Evolutionary conservation across 2,113 vertebrate genomes (phyloP).

Genomic region (Smithornis capensis): DNA sequence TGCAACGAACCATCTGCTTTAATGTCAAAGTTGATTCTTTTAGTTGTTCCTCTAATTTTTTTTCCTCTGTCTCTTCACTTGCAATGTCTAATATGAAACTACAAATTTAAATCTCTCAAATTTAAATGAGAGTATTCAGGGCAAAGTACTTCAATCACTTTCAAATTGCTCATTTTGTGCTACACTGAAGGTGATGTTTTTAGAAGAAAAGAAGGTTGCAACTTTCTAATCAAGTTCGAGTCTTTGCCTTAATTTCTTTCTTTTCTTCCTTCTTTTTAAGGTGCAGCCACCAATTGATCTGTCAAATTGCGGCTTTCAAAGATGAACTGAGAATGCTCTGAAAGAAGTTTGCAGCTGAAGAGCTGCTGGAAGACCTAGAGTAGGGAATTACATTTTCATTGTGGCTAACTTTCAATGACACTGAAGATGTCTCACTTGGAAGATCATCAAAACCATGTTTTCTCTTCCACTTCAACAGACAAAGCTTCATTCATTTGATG

Average conservation of each 20-base stretch:
- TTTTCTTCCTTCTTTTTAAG: background rate
- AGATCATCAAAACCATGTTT: slow-evolving; percentile 36
- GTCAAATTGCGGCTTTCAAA: slow-evolving; percentile 45
- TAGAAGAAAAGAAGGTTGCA: slow-evolving; percentile 45
- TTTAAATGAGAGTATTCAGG: slow-evolving; percentile 10
- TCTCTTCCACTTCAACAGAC: slow-evolving; percentile 45
- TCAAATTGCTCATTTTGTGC: slow-evolving; percentile 58
- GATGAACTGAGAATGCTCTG: slow-evolving; percentile 37
- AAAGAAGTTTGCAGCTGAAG: slow-evolving; percentile 34
- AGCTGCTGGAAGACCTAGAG: slow-evolving; percentile 16
- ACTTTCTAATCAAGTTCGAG: slow-evolving; percentile 44
- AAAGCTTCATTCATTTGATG: slow-evolving; percentile 47
- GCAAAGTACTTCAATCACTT: slow-evolving; percentile 43
- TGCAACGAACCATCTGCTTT: background rate
- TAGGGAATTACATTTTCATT: slow-evolving; percentile 60
- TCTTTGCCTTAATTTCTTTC: slow-evolving; percentile 2
- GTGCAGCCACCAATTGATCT: slow-evolving; percentile 25
- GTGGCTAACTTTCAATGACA: slow-evolving; percentile 44
- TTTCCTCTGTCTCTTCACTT: slow-evolving; percentile 25
- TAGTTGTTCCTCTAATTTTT: slow-evolving; percentile 41
- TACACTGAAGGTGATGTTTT: slow-evolving; percentile 32
- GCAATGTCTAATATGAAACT: slow-evolving; percentile 6
- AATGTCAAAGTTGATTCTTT: slow-evolving; percentile 40
- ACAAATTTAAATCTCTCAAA: slow-evolving; percentile 39
- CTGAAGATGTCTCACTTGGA: slow-evolving; percentile 44